A percentile compares a stretch with the other conserved stretches of the same genome.
Conservation (phyloP, 2,113 vertebrate species). For the Antechinus stuartii region DNA sequence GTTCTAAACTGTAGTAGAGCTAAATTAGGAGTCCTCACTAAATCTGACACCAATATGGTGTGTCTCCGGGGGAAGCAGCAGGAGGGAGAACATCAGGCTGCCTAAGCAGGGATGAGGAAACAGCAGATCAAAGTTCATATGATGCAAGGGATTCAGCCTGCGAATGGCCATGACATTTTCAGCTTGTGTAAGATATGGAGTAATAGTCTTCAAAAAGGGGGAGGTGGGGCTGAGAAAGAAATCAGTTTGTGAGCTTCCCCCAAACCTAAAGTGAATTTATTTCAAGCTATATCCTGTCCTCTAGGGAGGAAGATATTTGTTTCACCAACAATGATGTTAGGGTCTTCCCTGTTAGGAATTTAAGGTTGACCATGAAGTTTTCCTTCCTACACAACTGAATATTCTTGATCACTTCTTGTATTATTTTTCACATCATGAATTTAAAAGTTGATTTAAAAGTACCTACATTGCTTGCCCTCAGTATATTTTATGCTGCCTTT, state of each 20-base stretch:
- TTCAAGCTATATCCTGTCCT: neutral
- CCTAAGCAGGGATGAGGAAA: neutral
- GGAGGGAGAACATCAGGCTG: neutral
- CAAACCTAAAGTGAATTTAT: neutral
- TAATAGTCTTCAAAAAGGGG: neutral
- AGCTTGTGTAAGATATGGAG: neutral
- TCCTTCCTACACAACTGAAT: neutral
- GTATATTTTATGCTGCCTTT: neutral
- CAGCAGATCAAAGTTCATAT: neutral
- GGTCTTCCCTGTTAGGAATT: neutral
- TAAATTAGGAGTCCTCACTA: neutral
- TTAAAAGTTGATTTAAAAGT: neutral
- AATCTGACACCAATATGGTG: neutral
- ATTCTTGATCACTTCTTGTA: neutral
- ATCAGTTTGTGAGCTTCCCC: neutral
- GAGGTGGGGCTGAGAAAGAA: neutral
- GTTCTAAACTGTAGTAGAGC: neutral
- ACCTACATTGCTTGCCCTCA: neutral
- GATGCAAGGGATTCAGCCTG: neutral
- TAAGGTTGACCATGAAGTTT: neutral
- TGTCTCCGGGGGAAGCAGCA: too few relatives aligned
- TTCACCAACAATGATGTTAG: neutral
- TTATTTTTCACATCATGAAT: neutral
- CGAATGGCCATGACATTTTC: neutral
- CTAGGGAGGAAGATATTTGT: neutral